A percentile compares a stretch with the other conserved stretches of the same genome.
These are phyloP conservation scores for Agriopis aurantiaria DNA, from an alignment of 2,888 invertebrate species.

Conservation along the genomic window DNA sequence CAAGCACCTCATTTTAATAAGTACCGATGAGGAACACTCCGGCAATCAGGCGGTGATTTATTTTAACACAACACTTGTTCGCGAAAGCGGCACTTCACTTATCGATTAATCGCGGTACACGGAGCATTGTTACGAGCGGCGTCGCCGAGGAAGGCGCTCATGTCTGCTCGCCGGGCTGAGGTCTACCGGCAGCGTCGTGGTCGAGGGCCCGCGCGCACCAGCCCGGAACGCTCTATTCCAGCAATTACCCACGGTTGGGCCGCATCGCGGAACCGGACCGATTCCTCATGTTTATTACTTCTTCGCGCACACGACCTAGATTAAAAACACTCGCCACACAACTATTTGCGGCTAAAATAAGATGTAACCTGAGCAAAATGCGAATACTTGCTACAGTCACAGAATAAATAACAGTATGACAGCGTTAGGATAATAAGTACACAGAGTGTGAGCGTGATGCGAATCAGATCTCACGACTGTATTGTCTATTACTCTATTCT, in stretches of 20 bases:
- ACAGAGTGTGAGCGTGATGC: constrained; percentile 62
- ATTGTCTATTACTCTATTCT: constrained; percentile 74
- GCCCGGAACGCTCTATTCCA: constrained; percentile 81
- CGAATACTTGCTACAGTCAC: constrained; percentile 48
- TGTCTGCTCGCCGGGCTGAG: constrained; percentile 76
- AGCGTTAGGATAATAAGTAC: constrained; percentile 61
- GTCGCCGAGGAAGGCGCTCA: constrained; percentile 71
- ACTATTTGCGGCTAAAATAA: constrained; percentile 47
- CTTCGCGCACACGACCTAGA: constrained; percentile 55
- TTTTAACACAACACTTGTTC: constrained; percentile 71
- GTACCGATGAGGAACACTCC: constrained; percentile 66
- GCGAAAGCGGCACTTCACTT: constrained; percentile 78
- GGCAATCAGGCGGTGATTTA: constrained; percentile 64
- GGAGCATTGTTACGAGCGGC: constrained; percentile 72
- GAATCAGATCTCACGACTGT: constrained; percentile 79
- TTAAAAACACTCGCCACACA: constrained; percentile 40
- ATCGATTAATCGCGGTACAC: constrained; percentile 78
- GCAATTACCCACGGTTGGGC: constrained; percentile 81
- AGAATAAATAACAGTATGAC: constrained; percentile 41
- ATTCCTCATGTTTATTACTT: constrained; percentile 66
- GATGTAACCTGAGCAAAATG: constrained; percentile 46
- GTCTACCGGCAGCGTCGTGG: constrained; percentile 74
- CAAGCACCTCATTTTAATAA: constrained; percentile 83
- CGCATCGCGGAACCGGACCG: constrained; percentile 70
- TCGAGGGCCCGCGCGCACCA: constrained; percentile 82